phyloP scores from a whole-genome alignment of 2,113 vertebrate genomes.

The Tragelaphus imberbis region DNA sequence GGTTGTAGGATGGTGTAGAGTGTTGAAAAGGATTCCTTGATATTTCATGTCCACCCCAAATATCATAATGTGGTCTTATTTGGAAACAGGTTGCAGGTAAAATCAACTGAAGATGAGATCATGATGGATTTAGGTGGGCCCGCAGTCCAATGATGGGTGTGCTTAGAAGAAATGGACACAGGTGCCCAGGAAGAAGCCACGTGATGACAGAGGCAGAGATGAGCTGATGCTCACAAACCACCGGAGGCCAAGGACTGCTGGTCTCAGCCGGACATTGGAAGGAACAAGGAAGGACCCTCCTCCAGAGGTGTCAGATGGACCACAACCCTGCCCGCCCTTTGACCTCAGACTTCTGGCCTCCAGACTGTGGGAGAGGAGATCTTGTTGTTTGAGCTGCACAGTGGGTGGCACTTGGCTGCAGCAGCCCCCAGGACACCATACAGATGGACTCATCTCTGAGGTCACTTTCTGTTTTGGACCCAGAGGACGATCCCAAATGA shows the following conservation, averaged over 20 bases:
- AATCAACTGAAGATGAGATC: too few species aligned
- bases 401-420: not conserved
- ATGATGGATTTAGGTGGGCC: rapidly evolving
- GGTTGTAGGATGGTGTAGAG: rapidly evolving
- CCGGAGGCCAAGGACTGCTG: not conserved
- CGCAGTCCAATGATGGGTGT: not conserved
- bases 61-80: rapidly evolving
- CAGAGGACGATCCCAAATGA: not conserved
- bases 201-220: not conserved
- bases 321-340: rapidly evolving
- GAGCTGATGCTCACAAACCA: not conserved
- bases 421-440: not conserved
- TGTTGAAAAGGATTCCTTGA: too few species aligned
- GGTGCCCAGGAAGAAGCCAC: rapidly evolving
- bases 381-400: not conserved
- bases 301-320: too few species aligned
- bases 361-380: rapidly evolving
- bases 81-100: not conserved
- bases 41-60: rapidly evolving
- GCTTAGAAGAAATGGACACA: not conserved
- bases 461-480: not conserved
- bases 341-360: not conserved
- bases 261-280: rapidly evolving
- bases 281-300: too few species aligned
- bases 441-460: not conserved